Conservation (phyloP, 2,113 vertebrate species). For the Cyphomyrus discorhynchus region DNA sequence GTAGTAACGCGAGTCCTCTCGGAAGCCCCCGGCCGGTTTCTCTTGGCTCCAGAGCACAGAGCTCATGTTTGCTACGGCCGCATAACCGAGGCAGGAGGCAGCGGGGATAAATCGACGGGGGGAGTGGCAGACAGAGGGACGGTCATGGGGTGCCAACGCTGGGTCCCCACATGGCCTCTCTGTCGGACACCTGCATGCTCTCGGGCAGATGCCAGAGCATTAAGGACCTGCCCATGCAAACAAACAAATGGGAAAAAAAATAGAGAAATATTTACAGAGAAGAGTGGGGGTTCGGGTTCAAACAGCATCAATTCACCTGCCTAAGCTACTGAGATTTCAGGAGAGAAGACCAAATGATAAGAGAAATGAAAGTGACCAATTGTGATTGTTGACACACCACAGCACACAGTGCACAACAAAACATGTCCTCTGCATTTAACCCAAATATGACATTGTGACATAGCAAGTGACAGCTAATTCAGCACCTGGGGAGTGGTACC, state of each 20-base stretch:
- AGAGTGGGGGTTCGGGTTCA: not conserved
- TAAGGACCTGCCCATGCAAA: conserved; percentile 10
- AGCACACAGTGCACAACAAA: not conserved
- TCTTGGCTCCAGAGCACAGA: conserved; percentile 92
- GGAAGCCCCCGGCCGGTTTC: conserved; percentile 78
- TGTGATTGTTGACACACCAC: not conserved
- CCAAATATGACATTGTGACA: not conserved
- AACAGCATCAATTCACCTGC: not conserved
- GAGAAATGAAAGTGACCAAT: not conserved
- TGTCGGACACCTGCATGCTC: conserved; percentile 15
- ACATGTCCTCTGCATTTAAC: not conserved
- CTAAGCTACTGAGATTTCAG: not conserved
- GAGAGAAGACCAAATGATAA: not conserved
- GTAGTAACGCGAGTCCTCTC: conserved; percentile 90
- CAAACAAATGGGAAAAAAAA: not conserved
- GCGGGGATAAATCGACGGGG: not conserved
- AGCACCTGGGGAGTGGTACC: not conserved
- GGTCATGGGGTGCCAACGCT: conserved; percentile 21
- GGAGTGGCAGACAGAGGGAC: not conserved
- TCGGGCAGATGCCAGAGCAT: not conserved
- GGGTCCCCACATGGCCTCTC: conserved; percentile 26
- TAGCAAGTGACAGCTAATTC: not conserved
- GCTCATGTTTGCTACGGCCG: conserved; percentile 73
- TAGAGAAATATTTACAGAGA: not conserved
- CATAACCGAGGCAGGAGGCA: conserved; percentile 18